Base-by-base conservation (phyloP, 2,888 invertebrate species). In the Meghimatium bilineatum region DNA sequence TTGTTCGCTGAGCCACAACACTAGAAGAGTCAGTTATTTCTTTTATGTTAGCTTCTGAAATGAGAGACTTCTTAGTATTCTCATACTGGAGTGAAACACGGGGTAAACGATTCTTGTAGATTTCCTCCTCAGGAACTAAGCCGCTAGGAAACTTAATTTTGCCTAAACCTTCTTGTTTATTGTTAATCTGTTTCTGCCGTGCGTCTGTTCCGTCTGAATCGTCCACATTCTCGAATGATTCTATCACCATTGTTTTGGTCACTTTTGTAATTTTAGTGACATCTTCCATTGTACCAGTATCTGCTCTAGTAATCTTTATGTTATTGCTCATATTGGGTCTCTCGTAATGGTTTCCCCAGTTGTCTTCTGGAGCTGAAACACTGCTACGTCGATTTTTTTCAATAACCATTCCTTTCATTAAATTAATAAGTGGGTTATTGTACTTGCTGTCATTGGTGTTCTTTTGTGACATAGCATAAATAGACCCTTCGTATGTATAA, bases 321-420 rank as follows among this genome's bases (percentile, higher is more conserved):
- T 26, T 36, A 49, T 14, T 38, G 20, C 38, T 67, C 1, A 29
- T n/a, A 20, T 12, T 10, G 36, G 34, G 20, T 20, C 5, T 36
- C 74, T 52, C 63, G 29, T 38, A 38, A 3, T 75, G 34, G 20
- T 52, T 76, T 38, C 5, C 66, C 60, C 26, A 67, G 63, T 38
- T 29, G 8, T 49, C 26, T 49, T 29, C 34, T 0, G 80, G 75
- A 80, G 75, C 44, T 34, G 77, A n/a, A 49, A 49, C 56, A 26
- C 14, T 36, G 36, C 71, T 71, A 36, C 44, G 29, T 8, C 81
- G 85, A 8, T 85, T 34, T 49, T 80, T 86, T 72, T 88, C 87
- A 20, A 86, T 38, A 34, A 82, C 84, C 87, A 88, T 88, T n/a
- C 80, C 85, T 44, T 88, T 85, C 86, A 87, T 87, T 32, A 86